These are phyloP conservation scores for Perognathus longimembris DNA, from an alignment of 2,113 vertebrate species.

Conservation along the genomic window DNA sequence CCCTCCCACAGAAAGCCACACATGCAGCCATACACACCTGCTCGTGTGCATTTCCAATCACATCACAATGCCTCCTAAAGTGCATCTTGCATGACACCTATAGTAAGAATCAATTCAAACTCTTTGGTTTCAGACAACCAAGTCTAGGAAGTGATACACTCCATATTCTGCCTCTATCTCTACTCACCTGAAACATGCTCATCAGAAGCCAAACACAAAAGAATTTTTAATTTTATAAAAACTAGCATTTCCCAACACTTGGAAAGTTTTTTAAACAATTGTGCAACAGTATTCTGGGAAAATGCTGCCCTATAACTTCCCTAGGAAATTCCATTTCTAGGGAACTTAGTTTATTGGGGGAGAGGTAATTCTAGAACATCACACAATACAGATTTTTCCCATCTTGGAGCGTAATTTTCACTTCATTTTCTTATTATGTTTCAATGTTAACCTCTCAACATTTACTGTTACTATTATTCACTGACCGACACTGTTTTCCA, in stretches of 20 bases:
- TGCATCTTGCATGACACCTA: rapidly evolving
- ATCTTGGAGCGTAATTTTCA: not conserved
- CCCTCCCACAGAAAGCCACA: not conserved
- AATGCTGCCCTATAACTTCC: not conserved
- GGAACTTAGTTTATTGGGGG: not conserved
- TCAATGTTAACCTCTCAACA: not conserved
- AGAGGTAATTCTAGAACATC: not conserved
- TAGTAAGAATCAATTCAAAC: not conserved
- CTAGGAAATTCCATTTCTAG: slow-evolving; percentile 6
- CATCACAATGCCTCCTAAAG: not conserved
- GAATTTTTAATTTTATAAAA: not conserved
- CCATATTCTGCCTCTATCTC: not conserved
- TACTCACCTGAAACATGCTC: not conserved
- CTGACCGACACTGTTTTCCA: not conserved
- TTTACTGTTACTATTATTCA: not conserved
- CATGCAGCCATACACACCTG: not conserved
- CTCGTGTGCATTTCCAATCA: not conserved
- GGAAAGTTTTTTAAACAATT: slow-evolving; percentile 14
- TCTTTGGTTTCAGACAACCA: not conserved
- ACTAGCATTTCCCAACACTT: not conserved
- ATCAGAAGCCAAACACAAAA: not conserved
- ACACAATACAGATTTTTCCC: not conserved
- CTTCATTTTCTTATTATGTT: not conserved
- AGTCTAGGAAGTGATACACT: not conserved
- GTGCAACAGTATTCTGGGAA: not conserved